Evolutionary conservation across 2,888 invertebrate genomes (phyloP), one percentile per base, ranked within the genome.

Genomic region (Polydrusus cervinus): DNA sequence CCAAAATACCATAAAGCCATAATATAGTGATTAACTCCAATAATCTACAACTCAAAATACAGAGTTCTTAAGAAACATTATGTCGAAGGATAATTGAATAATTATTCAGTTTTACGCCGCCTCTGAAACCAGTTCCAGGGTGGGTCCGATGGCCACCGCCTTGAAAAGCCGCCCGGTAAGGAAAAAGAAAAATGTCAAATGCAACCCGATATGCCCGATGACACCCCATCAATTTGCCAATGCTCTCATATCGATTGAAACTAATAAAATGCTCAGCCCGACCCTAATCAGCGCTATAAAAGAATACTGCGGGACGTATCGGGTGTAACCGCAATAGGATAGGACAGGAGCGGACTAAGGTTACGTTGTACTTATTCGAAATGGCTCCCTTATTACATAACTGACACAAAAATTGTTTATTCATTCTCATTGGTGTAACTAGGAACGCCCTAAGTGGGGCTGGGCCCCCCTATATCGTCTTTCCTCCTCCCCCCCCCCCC

Each of bases 191-290:
- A 55, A 75, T 75, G 80, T 79, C 79, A 79, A 78, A 78, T 78
- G 80, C 78, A 80, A 80, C 76, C 61, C 75, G 79, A 79, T 77
- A 75, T 78, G 71, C 53, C 67, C 76, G 77, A 79, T 79, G 80
- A 80, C 79, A 77, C 79, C 78, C 75, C 74, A 80, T 80, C 79
- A 78, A 79, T 80, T 79, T 72, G 76, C 78, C 75, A 77, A 74
- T 66, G 61, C 71, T 62, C 71, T 75, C 71, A 72, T 78, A 80
- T 80, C 78, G 80, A 80, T 80, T 80, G 74, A 77, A 69, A 74
- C 73, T 79, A 78, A 80, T 78, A 71, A 71, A 75, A 75, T 66
- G 71, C 71, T 61, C 49, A 38, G 71, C 66, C 67, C 61, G 61
- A 62, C 71, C 68, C 55, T 71, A 75, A 75, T 71, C 75, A 72